Evolutionary conservation across 2,888 invertebrate genomes (phyloP), one percentile per base, ranked within the genome.

Genomic region (Epiblema foenella): DNA sequence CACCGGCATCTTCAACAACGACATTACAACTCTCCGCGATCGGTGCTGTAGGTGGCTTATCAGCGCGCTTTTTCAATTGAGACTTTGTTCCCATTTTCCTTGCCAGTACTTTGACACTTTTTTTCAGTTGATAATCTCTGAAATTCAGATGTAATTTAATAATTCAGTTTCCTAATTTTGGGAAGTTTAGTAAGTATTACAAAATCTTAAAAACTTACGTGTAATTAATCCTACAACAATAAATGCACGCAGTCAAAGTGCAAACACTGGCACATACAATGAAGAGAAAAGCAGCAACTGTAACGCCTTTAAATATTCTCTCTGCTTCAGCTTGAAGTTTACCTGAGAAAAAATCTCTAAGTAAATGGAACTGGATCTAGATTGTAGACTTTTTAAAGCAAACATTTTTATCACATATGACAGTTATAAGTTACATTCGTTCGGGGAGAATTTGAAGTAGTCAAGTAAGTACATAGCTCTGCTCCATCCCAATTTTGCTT

Each of bases 191-290:
- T 33, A 33, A 7, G 33, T 8, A 24, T 24, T 24, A 24, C 24
- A 8, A 42, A 86, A 88, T 29, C 68, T 69, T 66, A 60, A 33
- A 46, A 69, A 80, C 89, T 84, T 81, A 90, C 90, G 79, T 76
- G 65, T 88, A 86, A 78, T 81, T 85, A n/a, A 91, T 88, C 49
- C 83, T 85, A 74, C 81, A 88, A 75, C 90, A 91, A 74, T 90
- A 91, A 57, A 87, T 69, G 69, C 90, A 89, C 2, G 89, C 86
- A 15, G 83, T 77, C 11, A 84, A 3, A 17, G 81, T 78, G 73
- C 89, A 87, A 18, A 86, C 15, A 37, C 77, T 75, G 24, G 86
- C 86, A 75, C 89, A 89, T 0, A 81, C 58, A 7, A 86, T 78
- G 69, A 90, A 86, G 17, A 91, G 66, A 49, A 89, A 73, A 0